These are phyloP conservation scores for Erethizon dorsatum DNA, from an alignment of 2,797 vertebrate genomes.

Conservation along the genomic window DNA sequence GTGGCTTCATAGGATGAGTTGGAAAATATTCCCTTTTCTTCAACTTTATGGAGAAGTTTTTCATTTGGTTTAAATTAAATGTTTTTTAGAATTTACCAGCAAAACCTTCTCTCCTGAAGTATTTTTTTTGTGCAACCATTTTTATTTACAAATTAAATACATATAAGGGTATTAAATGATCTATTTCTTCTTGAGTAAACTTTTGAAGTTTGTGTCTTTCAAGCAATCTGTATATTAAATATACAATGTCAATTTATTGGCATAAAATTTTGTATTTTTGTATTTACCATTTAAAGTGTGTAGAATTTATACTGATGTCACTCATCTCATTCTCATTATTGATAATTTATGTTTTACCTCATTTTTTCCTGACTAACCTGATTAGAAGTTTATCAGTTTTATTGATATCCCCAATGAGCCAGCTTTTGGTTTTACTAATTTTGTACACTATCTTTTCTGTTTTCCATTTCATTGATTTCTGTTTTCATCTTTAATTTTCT, in stretches of 20 bases:
- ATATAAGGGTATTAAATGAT: background rate
- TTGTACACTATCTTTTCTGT: background rate
- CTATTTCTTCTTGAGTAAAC: background rate
- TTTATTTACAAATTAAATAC: background rate
- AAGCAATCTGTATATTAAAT: background rate
- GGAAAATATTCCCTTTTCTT: background rate
- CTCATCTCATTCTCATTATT: background rate
- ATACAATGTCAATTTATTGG: background rate
- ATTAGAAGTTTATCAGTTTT: background rate
- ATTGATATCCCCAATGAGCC: background rate
- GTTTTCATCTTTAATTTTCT: background rate
- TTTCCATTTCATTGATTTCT: background rate
- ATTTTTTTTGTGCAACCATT: background rate
- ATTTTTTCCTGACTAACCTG: background rate
- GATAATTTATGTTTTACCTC: background rate
- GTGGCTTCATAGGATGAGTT: background rate
- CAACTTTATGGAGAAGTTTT: background rate
- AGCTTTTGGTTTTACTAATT: background rate
- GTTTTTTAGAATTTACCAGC: background rate
- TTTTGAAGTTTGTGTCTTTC: slow-evolving; percentile 13
- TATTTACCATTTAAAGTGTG: background rate
- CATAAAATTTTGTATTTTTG: background rate
- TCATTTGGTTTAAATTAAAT: background rate
- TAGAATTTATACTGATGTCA: background rate
- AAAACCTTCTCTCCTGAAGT: background rate